These are phyloP conservation scores for Muschampia staudingeri DNA, from an alignment of 2,888 invertebrate genomes.

Conservation along the genomic window DNA sequence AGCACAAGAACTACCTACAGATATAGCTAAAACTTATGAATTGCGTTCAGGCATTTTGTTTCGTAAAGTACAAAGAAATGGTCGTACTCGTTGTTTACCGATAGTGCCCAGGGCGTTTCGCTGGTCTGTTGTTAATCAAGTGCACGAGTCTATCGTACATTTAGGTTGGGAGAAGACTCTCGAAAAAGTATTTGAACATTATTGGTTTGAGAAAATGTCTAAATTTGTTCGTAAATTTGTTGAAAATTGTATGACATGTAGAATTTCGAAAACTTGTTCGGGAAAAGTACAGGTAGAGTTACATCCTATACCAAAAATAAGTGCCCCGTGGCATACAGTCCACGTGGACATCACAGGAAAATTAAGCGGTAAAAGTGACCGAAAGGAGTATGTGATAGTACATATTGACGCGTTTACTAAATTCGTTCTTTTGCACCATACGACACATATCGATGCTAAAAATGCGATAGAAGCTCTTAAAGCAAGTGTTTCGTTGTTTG, in stretches of 20 bases:
- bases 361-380: neutral
- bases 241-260: slow-evolving; percentile 70
- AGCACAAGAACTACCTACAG: neutral
- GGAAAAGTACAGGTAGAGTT: slow-evolving; percentile 70
- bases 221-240: slow-evolving; percentile 17
- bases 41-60: neutral
- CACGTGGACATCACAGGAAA: neutral
- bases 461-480: neutral
- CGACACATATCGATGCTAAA: neutral
- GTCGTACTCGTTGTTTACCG: slow-evolving; percentile 58
- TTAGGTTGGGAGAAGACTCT: slow-evolving; percentile 67
- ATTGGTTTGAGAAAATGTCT: neutral
- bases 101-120: slow-evolving; percentile 62
- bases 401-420: neutral
- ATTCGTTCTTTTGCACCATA: neutral
- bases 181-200: slow-evolving; percentile 59
- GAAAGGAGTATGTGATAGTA: neutral
- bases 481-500: neutral
- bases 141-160: slow-evolving; percentile 66
- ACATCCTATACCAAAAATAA: slow-evolving; percentile 71
- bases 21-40: neutral
- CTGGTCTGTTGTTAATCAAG: slow-evolving; percentile 68
- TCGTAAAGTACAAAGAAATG: neutral
- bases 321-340: slow-evolving; percentile 66
- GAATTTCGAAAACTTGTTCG: slow-evolving; percentile 67